These are phyloP conservation scores for Theocolax elegans DNA, from an alignment of 1,140 invertebrate genomes.

Conservation along the genomic window DNA sequence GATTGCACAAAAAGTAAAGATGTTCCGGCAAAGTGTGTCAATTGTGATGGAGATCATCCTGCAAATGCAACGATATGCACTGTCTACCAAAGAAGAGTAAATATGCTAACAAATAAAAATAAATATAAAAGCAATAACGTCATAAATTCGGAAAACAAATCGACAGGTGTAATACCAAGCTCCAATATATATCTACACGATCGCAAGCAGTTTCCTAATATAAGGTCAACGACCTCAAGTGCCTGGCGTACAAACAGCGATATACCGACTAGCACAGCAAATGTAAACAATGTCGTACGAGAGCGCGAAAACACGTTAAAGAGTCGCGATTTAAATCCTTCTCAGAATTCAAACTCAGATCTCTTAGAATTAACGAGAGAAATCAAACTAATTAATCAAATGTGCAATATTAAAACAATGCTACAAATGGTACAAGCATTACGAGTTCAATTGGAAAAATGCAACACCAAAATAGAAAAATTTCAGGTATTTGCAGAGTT, in stretches of 20 bases:
- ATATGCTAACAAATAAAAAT: constrained; percentile 2
- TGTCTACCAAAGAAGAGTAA: constrained; percentile 30
- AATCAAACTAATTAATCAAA: not conserved
- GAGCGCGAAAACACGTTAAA: no score
- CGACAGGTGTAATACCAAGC: not conserved
- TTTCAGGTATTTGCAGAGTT: constrained; percentile 43
- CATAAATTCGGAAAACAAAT: not conserved
- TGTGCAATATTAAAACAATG: constrained; percentile 28
- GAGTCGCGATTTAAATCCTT: no score
- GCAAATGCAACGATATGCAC: constrained; percentile 47
- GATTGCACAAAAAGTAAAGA: constrained; percentile 20
- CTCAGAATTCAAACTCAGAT: not conserved
- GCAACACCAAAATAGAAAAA: constrained; percentile 40
- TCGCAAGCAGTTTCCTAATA: constrained; percentile 1
- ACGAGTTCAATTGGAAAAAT: constrained; percentile 38
- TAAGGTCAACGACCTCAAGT: not conserved
- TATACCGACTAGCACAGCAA: no score
- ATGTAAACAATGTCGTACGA: no score
- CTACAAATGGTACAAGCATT: constrained; percentile 36
- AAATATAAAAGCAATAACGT: no score
- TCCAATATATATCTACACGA: not conserved
- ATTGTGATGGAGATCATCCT: constrained; percentile 51
- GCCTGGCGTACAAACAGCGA: not conserved
- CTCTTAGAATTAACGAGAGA: not conserved
- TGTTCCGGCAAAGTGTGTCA: constrained; percentile 48